phyloP scores from a whole-genome alignment of 2,888 invertebrate genomes.

The Ectropis crepuscularia region DNA sequence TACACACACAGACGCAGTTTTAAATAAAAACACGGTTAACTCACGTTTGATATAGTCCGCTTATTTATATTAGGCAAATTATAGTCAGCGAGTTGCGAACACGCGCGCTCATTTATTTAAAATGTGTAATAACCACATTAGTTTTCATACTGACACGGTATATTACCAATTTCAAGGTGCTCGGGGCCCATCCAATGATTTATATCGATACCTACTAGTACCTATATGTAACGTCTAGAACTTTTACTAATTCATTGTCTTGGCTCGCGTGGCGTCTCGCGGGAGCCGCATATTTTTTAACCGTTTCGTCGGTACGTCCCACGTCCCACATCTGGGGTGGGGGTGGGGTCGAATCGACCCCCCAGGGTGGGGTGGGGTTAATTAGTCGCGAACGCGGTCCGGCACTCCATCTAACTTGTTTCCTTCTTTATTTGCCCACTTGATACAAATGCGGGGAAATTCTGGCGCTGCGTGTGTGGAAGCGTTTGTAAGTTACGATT shows the following conservation, averaged over 20 bases:
- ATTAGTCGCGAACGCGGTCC: conserved; percentile 83
- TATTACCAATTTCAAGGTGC: too few species aligned
- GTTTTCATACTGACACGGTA: too few species aligned
- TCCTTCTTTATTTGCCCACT: conserved; percentile 83
- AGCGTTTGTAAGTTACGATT: conserved; percentile 25
- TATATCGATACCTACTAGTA: too few species aligned
- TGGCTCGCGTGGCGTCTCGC: conserved; percentile 61
- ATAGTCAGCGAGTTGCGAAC: too few species aligned
- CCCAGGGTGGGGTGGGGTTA: conserved; percentile 64
- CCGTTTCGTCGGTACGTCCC: conserved; percentile 47
- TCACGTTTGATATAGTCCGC: too few species aligned
- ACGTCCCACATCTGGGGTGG: conserved; percentile 45
- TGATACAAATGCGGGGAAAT: conserved; percentile 77
- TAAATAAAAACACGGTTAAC: too few species aligned
- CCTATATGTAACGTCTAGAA: not conserved
- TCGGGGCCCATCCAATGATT: too few species aligned
- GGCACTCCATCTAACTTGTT: conserved; percentile 82
- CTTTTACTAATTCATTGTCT: not conserved
- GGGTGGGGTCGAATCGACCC: conserved; percentile 35
- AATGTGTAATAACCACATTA: too few species aligned
- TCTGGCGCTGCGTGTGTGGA: conserved; percentile 43
- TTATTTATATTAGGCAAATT: too few species aligned
- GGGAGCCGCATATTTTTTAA: conserved; percentile 77
- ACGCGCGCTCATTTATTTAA: too few species aligned
- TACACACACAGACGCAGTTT: too few species aligned